Percentiles rank a stretch among this genome's conserved stretches.
Evolutionary conservation across 2,797 vertebrate species (phyloP).

Genomic region (Emydoidea blandingii): DNA sequence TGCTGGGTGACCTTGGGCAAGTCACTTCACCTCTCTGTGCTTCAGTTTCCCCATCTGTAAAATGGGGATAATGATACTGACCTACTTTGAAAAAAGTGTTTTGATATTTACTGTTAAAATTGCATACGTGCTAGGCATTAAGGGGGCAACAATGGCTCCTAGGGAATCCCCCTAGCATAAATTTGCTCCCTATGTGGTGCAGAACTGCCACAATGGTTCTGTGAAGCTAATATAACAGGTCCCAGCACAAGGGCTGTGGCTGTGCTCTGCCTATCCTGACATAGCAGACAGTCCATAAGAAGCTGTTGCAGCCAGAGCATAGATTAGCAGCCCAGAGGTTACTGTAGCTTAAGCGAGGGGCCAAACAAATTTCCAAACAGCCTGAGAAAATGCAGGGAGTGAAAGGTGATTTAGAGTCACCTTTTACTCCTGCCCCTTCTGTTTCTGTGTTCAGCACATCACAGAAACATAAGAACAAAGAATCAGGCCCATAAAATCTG

Average conservation of each 20-base stretch:
- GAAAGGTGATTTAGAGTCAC: background rate
- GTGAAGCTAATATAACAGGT: background rate
- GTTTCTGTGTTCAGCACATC: background rate
- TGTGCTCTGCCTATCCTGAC: background rate
- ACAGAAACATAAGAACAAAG: background rate
- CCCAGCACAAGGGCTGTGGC: fast-evolving
- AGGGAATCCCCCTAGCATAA: background rate
- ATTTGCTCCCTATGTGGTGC: background rate
- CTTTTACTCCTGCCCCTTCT: background rate
- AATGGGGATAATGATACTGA: background rate
- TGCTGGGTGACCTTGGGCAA: background rate
- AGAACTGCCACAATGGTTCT: background rate
- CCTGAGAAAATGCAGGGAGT: background rate
- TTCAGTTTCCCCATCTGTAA: background rate
- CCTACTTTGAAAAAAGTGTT: background rate
- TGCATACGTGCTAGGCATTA: fast-evolving
- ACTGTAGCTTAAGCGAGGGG: background rate
- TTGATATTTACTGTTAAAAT: background rate
- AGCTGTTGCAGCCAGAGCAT: background rate
- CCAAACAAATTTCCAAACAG: constrained; percentile 35
- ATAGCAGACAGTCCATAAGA: background rate
- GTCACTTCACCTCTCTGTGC: background rate
- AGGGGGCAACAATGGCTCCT: background rate
- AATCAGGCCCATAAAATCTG: constrained; percentile 1
- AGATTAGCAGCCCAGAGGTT: background rate